A percentile compares a stretch with the other conserved stretches of the same genome.
phyloP scores from a whole-genome alignment of 1,140 invertebrate genomes.

The Hypothenemus hampei region DNA sequence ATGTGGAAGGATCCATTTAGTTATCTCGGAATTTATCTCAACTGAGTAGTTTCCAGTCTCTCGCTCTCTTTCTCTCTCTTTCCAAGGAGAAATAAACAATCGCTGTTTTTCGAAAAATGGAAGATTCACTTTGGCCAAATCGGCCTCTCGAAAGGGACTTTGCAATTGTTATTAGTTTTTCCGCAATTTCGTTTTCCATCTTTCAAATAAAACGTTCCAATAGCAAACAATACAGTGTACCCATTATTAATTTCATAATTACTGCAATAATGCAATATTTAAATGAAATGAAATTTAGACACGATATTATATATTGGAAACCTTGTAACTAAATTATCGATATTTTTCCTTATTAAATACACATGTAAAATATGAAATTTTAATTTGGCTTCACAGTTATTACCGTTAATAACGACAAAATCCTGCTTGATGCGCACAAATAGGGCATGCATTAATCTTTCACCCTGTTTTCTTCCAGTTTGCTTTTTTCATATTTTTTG shows the following conservation, averaged over 20 bases:
- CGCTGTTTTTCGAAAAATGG: constrained; percentile 4
- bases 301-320: not conserved
- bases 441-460: constrained; percentile 24
- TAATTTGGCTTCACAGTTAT: no score
- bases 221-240: not conserved
- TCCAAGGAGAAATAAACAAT: constrained; percentile 25
- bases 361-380: no score
- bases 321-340: not conserved
- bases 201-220: no score
- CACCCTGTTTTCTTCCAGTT: no score
- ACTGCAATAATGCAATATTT: not conserved
- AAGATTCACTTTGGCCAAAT: constrained; percentile 11
- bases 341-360: no score
- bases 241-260: not conserved
- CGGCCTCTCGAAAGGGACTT: not conserved
- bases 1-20: constrained; percentile 27
- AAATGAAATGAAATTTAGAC: not conserved
- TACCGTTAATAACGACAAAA: no score
- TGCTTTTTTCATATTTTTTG: constrained; percentile 15
- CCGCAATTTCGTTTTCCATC: no score
- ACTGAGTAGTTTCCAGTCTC: constrained; percentile 18
- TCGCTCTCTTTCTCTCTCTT: no score
- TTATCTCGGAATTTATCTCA: constrained; percentile 26
- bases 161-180: not conserved
- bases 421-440: not conserved